phyloP scores from a whole-genome alignment of 2,888 invertebrate genomes.

The Eurytoma adleriae region DNA sequence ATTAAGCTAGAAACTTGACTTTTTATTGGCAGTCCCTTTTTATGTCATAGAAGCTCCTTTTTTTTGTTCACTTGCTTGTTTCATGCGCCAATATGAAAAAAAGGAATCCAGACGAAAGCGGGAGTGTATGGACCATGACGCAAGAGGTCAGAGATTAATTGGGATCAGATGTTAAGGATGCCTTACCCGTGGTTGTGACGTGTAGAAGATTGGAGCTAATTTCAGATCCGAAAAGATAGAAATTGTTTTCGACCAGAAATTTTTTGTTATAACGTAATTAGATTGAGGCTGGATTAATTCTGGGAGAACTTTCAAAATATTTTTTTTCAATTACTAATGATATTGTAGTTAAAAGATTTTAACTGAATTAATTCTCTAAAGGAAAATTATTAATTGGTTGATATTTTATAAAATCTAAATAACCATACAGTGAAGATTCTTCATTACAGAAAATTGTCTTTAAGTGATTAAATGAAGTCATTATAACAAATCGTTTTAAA shows the following conservation, averaged over 20 bases:
- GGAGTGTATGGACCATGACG: neutral
- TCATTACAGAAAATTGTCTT: neutral
- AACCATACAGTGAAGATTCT: neutral
- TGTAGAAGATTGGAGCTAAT: conserved; percentile 36
- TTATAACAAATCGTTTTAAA: no score
- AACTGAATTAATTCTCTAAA: no score
- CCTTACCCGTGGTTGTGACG: conserved; percentile 17
- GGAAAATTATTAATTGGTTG: neutral
- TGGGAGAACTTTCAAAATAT: no score
- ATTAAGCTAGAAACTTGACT: conserved; percentile 3
- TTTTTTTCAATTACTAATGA: neutral
- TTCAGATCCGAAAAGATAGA: conserved; percentile 26
- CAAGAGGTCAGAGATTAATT: conserved; percentile 45
- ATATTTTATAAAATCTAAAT: neutral
- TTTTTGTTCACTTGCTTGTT: neutral
- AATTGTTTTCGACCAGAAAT: conserved; percentile 23
- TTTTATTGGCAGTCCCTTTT: conserved; percentile 19
- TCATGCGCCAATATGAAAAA: neutral
- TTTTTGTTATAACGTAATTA: conserved; percentile 46
- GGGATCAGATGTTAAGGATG: conserved; percentile 47
- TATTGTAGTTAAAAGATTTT: no score
- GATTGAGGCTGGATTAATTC: neutral
- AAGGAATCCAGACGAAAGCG: neutral
- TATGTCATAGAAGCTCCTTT: conserved; percentile 20
- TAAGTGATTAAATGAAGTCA: neutral